A percentile compares a stretch with the other conserved stretches of the same genome.
Conservation (phyloP, 2,888 invertebrate species). For the Hydroisotoma schaefferi region DNA sequence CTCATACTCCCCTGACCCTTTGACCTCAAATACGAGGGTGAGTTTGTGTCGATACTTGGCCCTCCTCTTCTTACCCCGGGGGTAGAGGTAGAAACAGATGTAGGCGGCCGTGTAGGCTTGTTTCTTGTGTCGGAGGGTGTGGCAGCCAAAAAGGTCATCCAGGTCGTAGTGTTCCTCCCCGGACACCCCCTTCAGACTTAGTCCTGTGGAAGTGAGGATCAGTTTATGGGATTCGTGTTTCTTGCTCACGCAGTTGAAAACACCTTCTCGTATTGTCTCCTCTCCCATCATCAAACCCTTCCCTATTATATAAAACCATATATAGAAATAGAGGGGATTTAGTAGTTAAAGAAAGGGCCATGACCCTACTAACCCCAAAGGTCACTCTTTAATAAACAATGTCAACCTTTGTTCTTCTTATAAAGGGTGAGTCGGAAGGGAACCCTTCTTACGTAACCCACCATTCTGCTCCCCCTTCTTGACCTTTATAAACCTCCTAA, state of each 20-base stretch:
- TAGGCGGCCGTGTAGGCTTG: constrained; percentile 30
- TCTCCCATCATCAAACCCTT: constrained; percentile 14
- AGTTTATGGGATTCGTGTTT: constrained; percentile 36
- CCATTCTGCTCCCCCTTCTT: too few species aligned
- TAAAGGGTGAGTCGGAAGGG: too few species aligned
- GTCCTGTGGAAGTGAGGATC: constrained; percentile 30
- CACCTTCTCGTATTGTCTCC: constrained; percentile 42
- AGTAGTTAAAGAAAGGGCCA: too few species aligned
- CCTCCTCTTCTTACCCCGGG: constrained; percentile 22
- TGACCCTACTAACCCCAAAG: too few species aligned
- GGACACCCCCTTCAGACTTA: constrained; percentile 29
- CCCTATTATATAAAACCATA: too few species aligned
- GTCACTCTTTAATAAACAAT: too few species aligned
- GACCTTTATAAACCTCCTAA: too few species aligned
- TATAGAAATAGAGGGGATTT: too few species aligned
- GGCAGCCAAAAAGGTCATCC: constrained; percentile 45
- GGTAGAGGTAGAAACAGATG: constrained; percentile 45
- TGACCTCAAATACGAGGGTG: constrained; percentile 40
- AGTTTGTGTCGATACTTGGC: constrained; percentile 33
- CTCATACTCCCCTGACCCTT: constrained; percentile 36
- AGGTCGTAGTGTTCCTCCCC: constrained; percentile 31
- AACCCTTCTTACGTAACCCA: too few species aligned
- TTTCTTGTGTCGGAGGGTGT: constrained; percentile 40
- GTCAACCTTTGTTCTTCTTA: too few species aligned
- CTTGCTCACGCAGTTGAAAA: constrained; percentile 39